phyloP scores from a whole-genome alignment of 2,113 vertebrate species.

The Crotalus tigris region DNA sequence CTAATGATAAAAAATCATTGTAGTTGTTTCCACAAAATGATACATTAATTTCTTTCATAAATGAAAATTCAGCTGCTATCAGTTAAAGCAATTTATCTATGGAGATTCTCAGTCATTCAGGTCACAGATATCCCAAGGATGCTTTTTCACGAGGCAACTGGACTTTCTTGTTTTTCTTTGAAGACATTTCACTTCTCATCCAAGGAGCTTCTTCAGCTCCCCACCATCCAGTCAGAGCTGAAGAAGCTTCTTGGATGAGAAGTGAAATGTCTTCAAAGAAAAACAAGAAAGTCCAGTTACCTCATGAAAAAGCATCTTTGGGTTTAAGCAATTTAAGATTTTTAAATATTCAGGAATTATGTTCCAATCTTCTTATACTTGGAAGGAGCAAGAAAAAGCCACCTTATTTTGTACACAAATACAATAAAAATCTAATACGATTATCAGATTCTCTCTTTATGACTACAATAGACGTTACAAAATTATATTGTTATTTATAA shows the following conservation, averaged over 20 bases:
- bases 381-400: background rate
- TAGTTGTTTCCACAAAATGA: background rate
- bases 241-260: too few species aligned
- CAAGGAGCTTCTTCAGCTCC: too few species aligned
- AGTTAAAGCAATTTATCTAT: background rate
- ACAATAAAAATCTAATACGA: background rate
- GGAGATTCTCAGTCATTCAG: too few species aligned
- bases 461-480: background rate
- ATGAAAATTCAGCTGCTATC: background rate
- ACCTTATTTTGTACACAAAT: background rate
- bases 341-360: background rate
- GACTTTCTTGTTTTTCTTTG: too few species aligned
- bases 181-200: too few species aligned
- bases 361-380: background rate
- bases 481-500: conserved; percentile 49
- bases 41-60: background rate
- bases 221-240: too few species aligned
- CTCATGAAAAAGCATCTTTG: too few species aligned
- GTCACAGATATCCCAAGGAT: too few species aligned
- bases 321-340: background rate
- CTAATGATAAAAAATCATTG: too few species aligned
- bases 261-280: too few species aligned
- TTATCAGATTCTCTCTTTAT: background rate
- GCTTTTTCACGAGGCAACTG: too few species aligned
- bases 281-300: too few species aligned